A percentile compares a stretch with the other conserved stretches of the same genome.
These are phyloP conservation scores for Monodelphis domestica DNA, from an alignment of 2,797 vertebrate genomes.

Conservation along the genomic window DNA sequence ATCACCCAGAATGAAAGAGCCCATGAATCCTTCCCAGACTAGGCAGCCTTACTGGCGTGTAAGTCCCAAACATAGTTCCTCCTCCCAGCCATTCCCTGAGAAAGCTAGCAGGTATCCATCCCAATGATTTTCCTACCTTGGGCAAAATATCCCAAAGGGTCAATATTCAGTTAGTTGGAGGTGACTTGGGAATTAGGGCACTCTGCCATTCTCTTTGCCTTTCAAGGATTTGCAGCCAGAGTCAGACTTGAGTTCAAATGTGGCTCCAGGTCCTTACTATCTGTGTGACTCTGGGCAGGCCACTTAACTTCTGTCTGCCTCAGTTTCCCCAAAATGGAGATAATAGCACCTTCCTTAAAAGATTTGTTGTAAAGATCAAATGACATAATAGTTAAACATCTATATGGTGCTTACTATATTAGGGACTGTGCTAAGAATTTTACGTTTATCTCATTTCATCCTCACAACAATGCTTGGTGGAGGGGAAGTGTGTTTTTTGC, in stretches of 20 bases:
- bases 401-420: neutral
- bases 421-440: neutral
- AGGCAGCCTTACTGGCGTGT: neutral
- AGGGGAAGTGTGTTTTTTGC: too few species aligned
- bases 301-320: neutral
- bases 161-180: neutral
- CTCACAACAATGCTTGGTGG: neutral
- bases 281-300: neutral
- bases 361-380: neutral
- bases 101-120: neutral
- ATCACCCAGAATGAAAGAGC: neutral
- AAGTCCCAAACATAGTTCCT: neutral
- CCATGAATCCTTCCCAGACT: neutral
- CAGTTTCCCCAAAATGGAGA: neutral
- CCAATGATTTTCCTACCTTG: neutral
- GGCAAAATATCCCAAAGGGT: neutral
- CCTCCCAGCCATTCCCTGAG: neutral
- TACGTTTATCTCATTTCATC: neutral
- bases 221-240: neutral
- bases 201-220: neutral
- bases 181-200: neutral
- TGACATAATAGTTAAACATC: neutral
- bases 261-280: neutral
- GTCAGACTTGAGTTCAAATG: neutral
- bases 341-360: neutral